Evolutionary conservation across 1,140 invertebrate genomes (phyloP).

Genomic region (Cydia splendana): DNA sequence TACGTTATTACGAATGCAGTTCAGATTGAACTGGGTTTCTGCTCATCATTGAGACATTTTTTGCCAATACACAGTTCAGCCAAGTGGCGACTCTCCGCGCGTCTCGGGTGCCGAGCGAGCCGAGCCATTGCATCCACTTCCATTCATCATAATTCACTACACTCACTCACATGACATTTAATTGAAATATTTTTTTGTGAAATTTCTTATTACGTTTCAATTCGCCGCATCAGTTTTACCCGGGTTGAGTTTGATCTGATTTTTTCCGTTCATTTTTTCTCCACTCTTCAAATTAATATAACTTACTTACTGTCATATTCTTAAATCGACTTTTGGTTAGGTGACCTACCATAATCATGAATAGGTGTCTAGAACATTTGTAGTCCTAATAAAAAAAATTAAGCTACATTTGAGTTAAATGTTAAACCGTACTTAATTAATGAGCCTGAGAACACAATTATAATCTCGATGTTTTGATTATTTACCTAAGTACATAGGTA

Average conservation of each 20-base stretch:
- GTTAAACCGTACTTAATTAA: neutral
- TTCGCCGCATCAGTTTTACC: neutral
- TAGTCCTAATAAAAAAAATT: neutral
- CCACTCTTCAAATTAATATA: neutral
- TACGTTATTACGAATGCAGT: neutral
- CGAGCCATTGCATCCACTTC: neutral
- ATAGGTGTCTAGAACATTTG: neutral
- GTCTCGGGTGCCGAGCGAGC: neutral
- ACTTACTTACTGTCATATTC: neutral
- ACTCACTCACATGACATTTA: constrained; percentile 8
- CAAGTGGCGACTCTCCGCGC: neutral
- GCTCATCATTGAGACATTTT: neutral
- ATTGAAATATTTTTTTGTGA: constrained; percentile 17
- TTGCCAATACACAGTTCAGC: neutral
- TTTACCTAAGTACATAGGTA: neutral
- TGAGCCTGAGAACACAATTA: neutral
- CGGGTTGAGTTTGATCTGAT: neutral
- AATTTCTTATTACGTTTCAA: neutral
- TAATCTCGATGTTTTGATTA: neutral
- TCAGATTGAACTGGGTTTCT: neutral
- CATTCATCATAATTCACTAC: constrained; percentile 32
- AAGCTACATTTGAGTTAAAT: neutral
- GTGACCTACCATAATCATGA: neutral
- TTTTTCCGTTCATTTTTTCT: neutral
- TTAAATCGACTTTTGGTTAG: neutral